phyloP scores from a whole-genome alignment of 2,113 vertebrate genomes.

The Circaetus cinerascens region DNA sequence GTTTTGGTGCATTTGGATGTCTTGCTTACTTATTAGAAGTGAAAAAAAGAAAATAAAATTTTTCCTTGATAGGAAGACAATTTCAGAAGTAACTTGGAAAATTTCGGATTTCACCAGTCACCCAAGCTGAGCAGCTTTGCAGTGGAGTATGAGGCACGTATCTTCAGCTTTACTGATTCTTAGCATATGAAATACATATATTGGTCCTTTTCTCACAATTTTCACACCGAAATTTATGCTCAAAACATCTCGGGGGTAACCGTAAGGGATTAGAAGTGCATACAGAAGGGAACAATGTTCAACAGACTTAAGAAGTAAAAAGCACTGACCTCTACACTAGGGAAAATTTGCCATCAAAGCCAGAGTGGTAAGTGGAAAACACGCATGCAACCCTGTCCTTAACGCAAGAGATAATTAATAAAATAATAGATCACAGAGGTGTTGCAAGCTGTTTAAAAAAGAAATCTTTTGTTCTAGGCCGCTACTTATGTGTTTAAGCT shows the following conservation, averaged over 20 bases:
- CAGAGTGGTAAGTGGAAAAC: background rate
- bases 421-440: background rate
- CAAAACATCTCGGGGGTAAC: background rate
- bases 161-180: background rate
- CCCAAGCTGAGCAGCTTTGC: background rate
- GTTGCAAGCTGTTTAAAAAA: background rate
- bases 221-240: background rate
- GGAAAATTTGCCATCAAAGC: background rate
- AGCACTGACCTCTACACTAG: background rate
- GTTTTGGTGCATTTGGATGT: background rate
- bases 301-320: background rate
- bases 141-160: background rate
- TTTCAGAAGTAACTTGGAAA: background rate
- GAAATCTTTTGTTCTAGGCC: background rate
- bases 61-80: background rate
- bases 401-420: background rate
- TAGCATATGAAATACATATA: background rate
- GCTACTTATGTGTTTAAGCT: background rate
- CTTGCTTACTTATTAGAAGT: background rate
- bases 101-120: background rate
- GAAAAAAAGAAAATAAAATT: background rate
- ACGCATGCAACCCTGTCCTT: background rate
- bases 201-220: background rate
- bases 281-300: background rate
- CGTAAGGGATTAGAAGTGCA: rapidly evolving